A percentile compares a stretch with the other conserved stretches of the same genome.
These are phyloP conservation scores for Aelia acuminata DNA, from an alignment of 2,888 invertebrate species.

Conservation along the genomic window DNA sequence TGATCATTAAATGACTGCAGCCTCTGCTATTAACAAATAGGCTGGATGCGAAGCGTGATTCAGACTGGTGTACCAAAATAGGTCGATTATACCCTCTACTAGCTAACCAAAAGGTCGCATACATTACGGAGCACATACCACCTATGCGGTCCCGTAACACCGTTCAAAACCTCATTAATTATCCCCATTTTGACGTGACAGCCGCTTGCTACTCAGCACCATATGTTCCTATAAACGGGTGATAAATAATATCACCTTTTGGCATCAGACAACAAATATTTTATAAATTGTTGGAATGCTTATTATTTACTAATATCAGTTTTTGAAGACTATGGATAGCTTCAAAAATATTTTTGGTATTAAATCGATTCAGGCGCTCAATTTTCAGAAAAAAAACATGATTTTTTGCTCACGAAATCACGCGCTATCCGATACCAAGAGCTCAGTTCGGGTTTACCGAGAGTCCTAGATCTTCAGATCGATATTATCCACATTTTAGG, in stretches of 20 bases:
- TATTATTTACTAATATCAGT: too few species aligned
- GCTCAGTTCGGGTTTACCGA: too few species aligned
- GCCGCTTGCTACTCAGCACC: neutral
- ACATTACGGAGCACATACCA: neutral
- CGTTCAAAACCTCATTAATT: neutral
- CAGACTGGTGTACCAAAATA: neutral
- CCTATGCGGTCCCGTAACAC: neutral
- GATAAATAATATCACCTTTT: neutral
- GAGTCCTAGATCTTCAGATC: too few species aligned
- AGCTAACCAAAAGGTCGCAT: neutral
- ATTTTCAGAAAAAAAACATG: too few species aligned
- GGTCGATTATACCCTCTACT: neutral
- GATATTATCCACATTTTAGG: too few species aligned
- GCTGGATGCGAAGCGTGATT: neutral
- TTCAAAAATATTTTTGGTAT: too few species aligned
- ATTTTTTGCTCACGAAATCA: too few species aligned
- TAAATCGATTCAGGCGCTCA: too few species aligned
- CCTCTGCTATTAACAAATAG: neutral
- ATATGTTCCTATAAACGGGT: neutral
- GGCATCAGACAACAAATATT: too few species aligned
- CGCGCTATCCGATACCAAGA: too few species aligned
- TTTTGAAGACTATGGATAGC: too few species aligned
- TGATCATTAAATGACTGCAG: neutral
- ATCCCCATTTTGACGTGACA: neutral
- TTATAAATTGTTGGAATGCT: too few species aligned